phyloP scores from a whole-genome alignment of 2,888 invertebrate genomes.

The Cryptophagus acutangulus region DNA sequence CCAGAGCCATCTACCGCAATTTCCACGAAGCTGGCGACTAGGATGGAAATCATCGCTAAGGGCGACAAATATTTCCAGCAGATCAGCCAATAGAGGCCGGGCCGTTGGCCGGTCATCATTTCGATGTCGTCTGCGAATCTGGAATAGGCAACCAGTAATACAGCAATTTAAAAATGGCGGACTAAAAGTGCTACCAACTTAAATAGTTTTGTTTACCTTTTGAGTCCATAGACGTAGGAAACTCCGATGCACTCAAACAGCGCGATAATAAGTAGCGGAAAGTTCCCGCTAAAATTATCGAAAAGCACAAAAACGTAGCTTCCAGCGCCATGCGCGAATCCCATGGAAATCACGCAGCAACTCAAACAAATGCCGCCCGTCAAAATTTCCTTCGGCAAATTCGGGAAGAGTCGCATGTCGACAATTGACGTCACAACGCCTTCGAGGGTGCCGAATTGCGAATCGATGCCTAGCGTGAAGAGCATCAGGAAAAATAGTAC shows the following conservation, averaged over 20 bases:
- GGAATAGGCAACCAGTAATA: conserved; percentile 11
- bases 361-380: conserved; percentile 75
- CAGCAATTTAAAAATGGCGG: neutral
- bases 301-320: conserved; percentile 91
- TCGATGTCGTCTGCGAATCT: conserved; percentile 93
- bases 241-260: conserved; percentile 89
- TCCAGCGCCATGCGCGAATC: conserved; percentile 87
- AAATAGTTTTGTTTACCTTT: conserved; percentile 57
- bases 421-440: conserved; percentile 94
- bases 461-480: conserved; percentile 93
- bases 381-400: conserved; percentile 81
- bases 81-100: conserved; percentile 85
- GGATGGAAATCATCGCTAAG: conserved; percentile 79
- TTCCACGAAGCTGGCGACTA: conserved; percentile 77
- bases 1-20: conserved; percentile 75
- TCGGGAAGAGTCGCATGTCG: conserved; percentile 91
- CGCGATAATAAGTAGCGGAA: conserved; percentile 86
- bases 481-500: conserved; percentile 95
- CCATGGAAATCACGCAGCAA: conserved; percentile 83
- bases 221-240: conserved; percentile 89
- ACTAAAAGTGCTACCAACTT: neutral
- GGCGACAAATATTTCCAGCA: conserved; percentile 95
- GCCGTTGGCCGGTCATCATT: conserved; percentile 87
- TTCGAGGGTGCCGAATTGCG: conserved; percentile 93
- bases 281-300: conserved; percentile 91